Evolutionary conservation across 1,140 invertebrate species (phyloP), one percentile per base, ranked within the genome.

Genomic region (Harpegnathos saltator): DNA sequence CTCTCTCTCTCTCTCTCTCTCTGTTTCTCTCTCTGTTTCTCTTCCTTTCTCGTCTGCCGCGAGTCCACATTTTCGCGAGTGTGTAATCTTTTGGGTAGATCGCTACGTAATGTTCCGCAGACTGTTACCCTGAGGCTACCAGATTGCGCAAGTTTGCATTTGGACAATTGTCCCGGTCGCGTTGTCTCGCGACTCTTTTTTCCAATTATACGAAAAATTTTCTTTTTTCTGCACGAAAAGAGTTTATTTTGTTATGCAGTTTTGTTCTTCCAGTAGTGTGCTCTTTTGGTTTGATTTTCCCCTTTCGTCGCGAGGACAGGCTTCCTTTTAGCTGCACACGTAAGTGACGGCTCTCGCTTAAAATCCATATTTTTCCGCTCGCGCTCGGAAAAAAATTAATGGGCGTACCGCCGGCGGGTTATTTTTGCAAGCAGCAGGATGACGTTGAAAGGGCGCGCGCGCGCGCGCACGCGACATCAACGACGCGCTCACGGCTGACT

Each of bases 311-410:
- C n/a, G 38, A 9, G 9, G 38, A 0, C 38, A 44, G 38, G 38
- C 38, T 44, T 44, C 38, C 38, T 44, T 44, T 44, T 9, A 44
- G n/a, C n/a, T 48, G 7, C 2, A 29, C 22, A n/a, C 33, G 33
- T 22, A 44, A 78, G 7, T 29, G 48, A 78, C 52, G 19, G 22
- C 12, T 44, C 33, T 56, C 50, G 75, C 22, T 44, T n/a, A 78
- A 44, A 80, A 80, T 80, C 63, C 22, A 56, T 69, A 69, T 56
- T 56, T 58, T 80, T 58, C n/a, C 24, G 52, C 33, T 71, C 33
- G 74, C 44, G 61, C 61, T 56, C 22, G 69, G 22, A 58, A 80
- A 80, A n/a, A 78, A 80, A 71, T 80, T 80, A 71, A 80, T 80
- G 75, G 65, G 52, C 26, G 15, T 14, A 15, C 48, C 75, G 22